Evolutionary conservation across 2,888 invertebrate genomes (phyloP), one percentile per base, ranked within the genome.

Genomic region (Athalia cordata): DNA sequence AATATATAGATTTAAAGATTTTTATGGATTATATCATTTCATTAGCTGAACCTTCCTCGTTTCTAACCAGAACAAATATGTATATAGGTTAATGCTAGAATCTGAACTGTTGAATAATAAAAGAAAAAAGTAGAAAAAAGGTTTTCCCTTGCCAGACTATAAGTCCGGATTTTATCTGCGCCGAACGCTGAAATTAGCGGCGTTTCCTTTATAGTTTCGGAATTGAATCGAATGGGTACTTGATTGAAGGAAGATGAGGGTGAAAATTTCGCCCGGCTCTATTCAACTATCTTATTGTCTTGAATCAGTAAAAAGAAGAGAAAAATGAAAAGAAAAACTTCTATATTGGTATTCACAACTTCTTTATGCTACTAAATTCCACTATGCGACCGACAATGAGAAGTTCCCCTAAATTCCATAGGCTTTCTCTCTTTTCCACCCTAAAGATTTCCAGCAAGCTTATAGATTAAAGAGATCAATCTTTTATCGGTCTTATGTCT

Each of bases 391-490:
- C 2, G 29, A 29, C 29, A 29, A 29, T 29, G 2, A 29, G 29
- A 29, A 29, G 29, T 29, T 29, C 68, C 68, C 52, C 68, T 55
- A 68, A 55, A 68, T 68, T 68, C 55, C 68, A 15, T 9, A 43
- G 11, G 7, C 68, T 68, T 15, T 49, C 47, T 47, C 66, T 6
- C 7, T 55, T 68, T 55, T 55, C 6, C 47, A 6, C 68, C 68
- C 5, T 11, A 11, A 52, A 68, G 52, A 50, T 11, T 55, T 55
- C 11, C 68, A 55, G 50, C 50, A 43, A 68, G 68, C 9, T 68
- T 68, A 50, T n/a, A 68, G 55, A 68, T 68, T 68, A 68, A 68
- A 52, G 68, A 52, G 68, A 50, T 68, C 68, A 50, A 68, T 68
- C 68, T 52, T 55, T 68, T 55, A 55, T 15, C 6, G 5, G 11